Evolutionary conservation across 1,140 invertebrate species (phyloP).

Genomic region (Proctacanthus coquilletti): DNA sequence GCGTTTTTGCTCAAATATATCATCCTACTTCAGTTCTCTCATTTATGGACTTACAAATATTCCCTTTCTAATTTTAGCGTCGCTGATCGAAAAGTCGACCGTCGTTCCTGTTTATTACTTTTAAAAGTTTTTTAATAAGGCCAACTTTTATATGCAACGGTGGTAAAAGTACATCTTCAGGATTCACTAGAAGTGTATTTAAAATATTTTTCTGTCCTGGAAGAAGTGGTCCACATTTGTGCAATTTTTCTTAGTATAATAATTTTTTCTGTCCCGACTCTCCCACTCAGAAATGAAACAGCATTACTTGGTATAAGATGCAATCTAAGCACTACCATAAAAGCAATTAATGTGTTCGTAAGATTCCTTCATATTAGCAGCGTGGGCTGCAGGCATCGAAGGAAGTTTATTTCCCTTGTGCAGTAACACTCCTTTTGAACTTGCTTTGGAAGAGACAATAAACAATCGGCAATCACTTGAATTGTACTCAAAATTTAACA

Average conservation of each 20-base stretch:
- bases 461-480: conserved; percentile 15
- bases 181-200: background rate
- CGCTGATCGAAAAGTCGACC: conserved; percentile 12
- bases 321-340: conserved; percentile 4
- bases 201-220: conserved; percentile 1
- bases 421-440: conserved; percentile 14
- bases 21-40: conserved; percentile 3
- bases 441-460: conserved; percentile 14
- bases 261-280: background rate
- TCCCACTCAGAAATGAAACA: background rate
- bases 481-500: too few species aligned
- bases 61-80: conserved; percentile 14
- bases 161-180: conserved; percentile 10
- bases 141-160: conserved; percentile 24
- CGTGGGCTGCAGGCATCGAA: conserved; percentile 12
- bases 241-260: background rate
- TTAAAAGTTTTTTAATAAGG: conserved; percentile 21
- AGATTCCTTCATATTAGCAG: conserved; percentile 11
- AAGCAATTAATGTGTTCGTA: conserved; percentile 11
- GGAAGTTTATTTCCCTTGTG: conserved; percentile 13
- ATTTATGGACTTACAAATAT: conserved; percentile 14
- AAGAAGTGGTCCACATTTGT: background rate
- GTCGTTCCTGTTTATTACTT: too few species aligned
- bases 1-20: conserved; percentile 8
- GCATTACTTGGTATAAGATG: background rate